phyloP scores from a whole-genome alignment of 2,797 vertebrate genomes.

The Manis crassicaudata region DNA sequence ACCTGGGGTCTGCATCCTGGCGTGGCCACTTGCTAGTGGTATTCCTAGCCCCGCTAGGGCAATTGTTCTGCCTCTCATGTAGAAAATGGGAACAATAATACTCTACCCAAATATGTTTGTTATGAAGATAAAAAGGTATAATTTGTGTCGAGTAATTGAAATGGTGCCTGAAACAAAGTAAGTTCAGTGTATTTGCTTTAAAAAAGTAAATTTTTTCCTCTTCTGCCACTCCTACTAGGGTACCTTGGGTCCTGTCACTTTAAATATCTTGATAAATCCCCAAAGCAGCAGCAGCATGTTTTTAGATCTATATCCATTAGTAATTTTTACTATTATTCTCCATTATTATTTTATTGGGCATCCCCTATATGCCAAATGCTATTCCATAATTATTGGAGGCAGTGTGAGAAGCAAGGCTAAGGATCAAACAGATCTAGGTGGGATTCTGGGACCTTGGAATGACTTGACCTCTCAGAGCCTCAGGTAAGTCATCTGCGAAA shows the following conservation, averaged over 20 bases:
- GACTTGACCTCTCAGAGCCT: neutral
- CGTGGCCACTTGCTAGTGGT: neutral
- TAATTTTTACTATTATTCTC: neutral
- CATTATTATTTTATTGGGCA: neutral
- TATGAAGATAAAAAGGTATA: neutral
- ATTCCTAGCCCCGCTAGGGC: neutral
- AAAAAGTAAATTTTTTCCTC: neutral
- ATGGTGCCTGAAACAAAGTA: neutral
- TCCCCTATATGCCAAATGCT: neutral
- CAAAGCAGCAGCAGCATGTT: neutral
- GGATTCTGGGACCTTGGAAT: neutral
- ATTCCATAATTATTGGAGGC: neutral
- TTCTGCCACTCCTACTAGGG: neutral
- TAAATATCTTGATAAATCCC: neutral
- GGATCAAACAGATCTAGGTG: neutral
- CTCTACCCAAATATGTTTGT: neutral
- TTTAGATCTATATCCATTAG: neutral
- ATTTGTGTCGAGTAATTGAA: slow-evolving; percentile 11
- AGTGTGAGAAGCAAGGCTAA: neutral
- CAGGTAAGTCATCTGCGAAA: neutral
- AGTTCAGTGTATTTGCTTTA: neutral
- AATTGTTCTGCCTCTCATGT: neutral
- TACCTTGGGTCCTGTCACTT: neutral
- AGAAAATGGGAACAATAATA: neutral
- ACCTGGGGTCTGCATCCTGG: neutral